These are phyloP conservation scores for Timema podura DNA, from an alignment of 2,888 invertebrate species.

Conservation along the genomic window DNA sequence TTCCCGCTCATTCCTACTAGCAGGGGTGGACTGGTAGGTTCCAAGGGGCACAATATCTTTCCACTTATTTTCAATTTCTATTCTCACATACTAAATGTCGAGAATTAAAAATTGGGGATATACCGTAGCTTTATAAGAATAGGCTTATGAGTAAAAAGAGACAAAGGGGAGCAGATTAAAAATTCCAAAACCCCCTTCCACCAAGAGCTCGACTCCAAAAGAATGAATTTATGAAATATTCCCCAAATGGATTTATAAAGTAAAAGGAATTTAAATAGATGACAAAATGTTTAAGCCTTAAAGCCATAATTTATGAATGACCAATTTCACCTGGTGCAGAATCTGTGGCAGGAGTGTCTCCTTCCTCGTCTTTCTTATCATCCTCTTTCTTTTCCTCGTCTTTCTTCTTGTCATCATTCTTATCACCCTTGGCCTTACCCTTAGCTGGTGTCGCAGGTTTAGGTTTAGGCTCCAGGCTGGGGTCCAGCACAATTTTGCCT, in stretches of 20 bases:
- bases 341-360: constrained; percentile 30
- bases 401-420: constrained; percentile 58
- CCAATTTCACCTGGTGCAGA: constrained; percentile 18
- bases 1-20: no score
- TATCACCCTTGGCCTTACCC: constrained; percentile 56
- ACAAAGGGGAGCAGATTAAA: no score
- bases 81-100: no score
- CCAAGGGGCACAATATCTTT: no score
- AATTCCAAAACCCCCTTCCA: no score
- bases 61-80: no score
- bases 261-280: background rate
- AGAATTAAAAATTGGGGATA: no score
- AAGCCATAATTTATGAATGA: background rate
- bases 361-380: constrained; percentile 54
- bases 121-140: no score
- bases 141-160: no score
- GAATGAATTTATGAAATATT: no score
- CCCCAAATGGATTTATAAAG: background rate
- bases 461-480: constrained; percentile 72
- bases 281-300: background rate
- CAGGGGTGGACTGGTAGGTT: no score
- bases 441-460: constrained; percentile 76
- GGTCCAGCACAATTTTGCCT: constrained; percentile 81
- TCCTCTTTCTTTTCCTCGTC: constrained; percentile 59
- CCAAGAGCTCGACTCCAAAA: no score